Percentiles rank a stretch among this genome's conserved stretches.
Conservation (phyloP, 2,113 vertebrate genomes). For the Procavia capensis region DNA sequence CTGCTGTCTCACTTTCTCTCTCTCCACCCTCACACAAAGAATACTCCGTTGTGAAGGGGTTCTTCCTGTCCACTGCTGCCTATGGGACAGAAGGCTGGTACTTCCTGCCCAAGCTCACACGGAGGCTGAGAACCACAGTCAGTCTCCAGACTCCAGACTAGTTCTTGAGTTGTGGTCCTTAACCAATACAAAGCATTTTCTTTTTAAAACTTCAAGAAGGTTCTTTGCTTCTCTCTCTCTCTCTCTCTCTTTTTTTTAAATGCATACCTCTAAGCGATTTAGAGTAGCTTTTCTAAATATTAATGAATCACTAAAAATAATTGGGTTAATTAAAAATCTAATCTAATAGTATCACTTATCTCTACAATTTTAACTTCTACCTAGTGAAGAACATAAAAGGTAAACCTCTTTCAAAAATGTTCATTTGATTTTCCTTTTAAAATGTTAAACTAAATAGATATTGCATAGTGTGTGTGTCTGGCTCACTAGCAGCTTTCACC, state of each 20-base stretch:
- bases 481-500: not conserved
- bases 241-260: slow-evolving; percentile 29
- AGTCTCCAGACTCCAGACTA: not conserved
- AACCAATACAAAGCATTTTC: not conserved
- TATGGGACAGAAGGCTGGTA: not conserved
- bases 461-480: not conserved
- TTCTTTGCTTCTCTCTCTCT: not conserved
- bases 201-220: not conserved
- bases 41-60: not conserved
- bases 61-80: not conserved
- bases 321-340: slow-evolving; percentile 12
- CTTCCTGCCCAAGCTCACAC: not conserved
- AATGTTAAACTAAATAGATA: not conserved
- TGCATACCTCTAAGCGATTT: not conserved
- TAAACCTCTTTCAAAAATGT: not conserved
- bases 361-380: slow-evolving; percentile 18
- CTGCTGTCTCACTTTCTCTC: not conserved
- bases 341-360: not conserved
- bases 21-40: not conserved
- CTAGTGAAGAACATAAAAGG: not conserved
- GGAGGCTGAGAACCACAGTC: not conserved
- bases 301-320: not conserved
- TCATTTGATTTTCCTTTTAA: not conserved
- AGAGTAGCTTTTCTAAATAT: not conserved
- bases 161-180: not conserved